Base-by-base conservation (phyloP, 2,113 vertebrate genomes). In the Sinosuthora webbiana region DNA sequence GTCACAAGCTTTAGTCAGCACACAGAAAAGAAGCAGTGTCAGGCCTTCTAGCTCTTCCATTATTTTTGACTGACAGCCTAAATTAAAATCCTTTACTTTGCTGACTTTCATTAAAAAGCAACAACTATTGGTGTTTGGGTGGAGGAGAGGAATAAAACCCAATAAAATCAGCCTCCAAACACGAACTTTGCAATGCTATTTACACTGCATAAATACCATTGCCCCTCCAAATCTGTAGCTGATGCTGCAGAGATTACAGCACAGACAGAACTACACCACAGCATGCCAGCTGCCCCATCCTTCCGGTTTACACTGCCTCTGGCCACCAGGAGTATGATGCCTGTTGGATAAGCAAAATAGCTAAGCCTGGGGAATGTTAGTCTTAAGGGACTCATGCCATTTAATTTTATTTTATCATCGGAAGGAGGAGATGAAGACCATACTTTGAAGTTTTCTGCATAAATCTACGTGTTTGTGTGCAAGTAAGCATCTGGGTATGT, bases 51-150 rank as follows among this genome's bases (percentile, higher is more conserved):
- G 35, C 33, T 77, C 56, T 83, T 93, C 71, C 45, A 85, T 83
- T 95, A 77, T 57, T 84, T 91, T 91, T 95, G 85, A 76, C 57
- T 89, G 83, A 73, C 81, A 87, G 57, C 11, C 57, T 93, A 83
- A 88, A 90, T 91, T 82, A 96, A 87, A 94, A 85, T 83, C 7
- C 37, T 78, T 30, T 90, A 47, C 56, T 87, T 92, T 89, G 84
- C 50, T 83, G 59, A 24, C 64, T 95, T 95, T 81, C 49, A 83
- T 65, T 76, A 89, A 94, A 79, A 94, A 77, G 31, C 59, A 68
- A 39, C 27, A 94, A 59, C 44, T 57, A 65, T n/a, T 76, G 85
- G 52, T 68, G 53, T 56, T 94, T 76, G 65, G 47, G 55, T 83
- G 21, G 35, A 85, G 16, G 13, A 69, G 41, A 53, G 62, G 67